phyloP scores from a whole-genome alignment of 2,888 invertebrate genomes.

The Nomada flava region DNA sequence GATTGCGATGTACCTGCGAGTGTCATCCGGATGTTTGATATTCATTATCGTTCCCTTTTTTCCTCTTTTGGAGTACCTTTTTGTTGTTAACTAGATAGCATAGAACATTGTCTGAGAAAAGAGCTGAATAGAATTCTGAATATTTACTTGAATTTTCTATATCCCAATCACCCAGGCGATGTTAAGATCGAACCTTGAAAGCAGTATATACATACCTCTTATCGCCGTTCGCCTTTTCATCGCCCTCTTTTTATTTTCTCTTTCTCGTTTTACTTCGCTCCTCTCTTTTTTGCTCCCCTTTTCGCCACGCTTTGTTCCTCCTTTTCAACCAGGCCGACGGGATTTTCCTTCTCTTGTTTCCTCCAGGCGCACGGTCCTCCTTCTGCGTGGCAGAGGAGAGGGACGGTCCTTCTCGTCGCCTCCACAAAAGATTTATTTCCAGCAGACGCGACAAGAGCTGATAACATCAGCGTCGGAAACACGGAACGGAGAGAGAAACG shows the following conservation, averaged over 20 bases:
- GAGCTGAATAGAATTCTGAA: neutral
- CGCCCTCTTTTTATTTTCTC: neutral
- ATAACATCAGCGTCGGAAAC: conserved; percentile 55
- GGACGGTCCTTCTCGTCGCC: conserved; percentile 51
- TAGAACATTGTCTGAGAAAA: neutral
- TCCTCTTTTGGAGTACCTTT: too few relatives aligned
- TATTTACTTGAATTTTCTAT: neutral
- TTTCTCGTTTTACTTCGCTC: neutral
- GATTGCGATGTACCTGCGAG: too few relatives aligned
- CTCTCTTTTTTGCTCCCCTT: neutral
- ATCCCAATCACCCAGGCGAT: neutral
- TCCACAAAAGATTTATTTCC: conserved; percentile 64
- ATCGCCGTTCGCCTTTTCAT: neutral
- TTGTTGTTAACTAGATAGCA: too few relatives aligned
- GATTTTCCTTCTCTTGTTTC: neutral
- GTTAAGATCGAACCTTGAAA: neutral
- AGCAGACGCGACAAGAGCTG: conserved; percentile 57
- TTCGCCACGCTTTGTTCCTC: conserved; percentile 1
- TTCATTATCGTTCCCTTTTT: too few relatives aligned
- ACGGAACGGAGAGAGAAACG: conserved; percentile 47
- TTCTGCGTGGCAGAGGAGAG: conserved; percentile 1
- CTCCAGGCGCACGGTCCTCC: conserved; percentile 3
- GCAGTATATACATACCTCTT: neutral
- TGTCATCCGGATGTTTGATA: too few relatives aligned
- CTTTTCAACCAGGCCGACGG: conserved; percentile 2